phyloP scores from a whole-genome alignment of 2,113 vertebrate genomes.

The Peromyscus maniculatus region DNA sequence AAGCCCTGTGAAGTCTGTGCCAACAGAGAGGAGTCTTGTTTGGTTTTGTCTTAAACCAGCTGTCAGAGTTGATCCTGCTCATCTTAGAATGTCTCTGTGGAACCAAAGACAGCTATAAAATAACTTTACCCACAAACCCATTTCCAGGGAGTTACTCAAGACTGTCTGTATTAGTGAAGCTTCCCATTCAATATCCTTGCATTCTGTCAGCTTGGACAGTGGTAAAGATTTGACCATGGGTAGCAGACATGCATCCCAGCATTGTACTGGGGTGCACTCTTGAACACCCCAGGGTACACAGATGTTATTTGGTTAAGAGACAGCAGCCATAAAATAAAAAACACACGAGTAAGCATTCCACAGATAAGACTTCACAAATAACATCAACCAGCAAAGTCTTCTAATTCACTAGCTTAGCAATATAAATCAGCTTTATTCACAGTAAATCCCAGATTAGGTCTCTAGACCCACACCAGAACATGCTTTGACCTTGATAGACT shows the following conservation, averaged over 20 bases:
- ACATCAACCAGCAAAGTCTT: no score
- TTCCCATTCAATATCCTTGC: fast-evolving
- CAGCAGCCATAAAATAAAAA: not conserved
- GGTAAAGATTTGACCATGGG: not conserved
- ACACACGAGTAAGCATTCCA: not conserved
- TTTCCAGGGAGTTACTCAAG: not conserved
- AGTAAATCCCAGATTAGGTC: not conserved
- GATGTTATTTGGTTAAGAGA: not conserved
- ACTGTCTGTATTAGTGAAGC: no score
- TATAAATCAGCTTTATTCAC: not conserved
- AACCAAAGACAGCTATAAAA: not conserved
- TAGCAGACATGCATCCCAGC: not conserved
- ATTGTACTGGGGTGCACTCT: not conserved
- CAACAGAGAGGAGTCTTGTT: not conserved
- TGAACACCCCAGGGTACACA: not conserved
- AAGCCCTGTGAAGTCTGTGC: fast-evolving
- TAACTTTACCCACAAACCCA: not conserved
- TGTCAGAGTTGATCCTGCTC: not conserved
- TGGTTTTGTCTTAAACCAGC: not conserved
- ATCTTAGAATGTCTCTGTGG: not conserved
- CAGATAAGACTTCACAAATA: not conserved
- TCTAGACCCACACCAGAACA: not conserved
- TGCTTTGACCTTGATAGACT: not conserved
- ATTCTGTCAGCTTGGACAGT: not conserved
- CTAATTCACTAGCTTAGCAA: not conserved